Conservation (phyloP, 2,888 invertebrate species). For the Eupithecia subumbrata region DNA sequence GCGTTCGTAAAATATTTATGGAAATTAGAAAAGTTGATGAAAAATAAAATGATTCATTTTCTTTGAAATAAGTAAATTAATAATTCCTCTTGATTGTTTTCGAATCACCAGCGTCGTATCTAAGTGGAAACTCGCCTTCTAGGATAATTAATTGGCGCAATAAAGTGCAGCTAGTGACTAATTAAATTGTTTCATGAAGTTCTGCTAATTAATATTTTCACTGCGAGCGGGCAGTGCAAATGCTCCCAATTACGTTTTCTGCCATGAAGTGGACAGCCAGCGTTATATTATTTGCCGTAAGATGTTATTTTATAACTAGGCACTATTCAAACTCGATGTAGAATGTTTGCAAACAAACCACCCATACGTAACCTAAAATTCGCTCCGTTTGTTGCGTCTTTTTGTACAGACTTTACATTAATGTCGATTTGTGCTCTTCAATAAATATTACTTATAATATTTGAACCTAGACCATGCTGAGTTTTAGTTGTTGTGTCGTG, state of each 20-base stretch:
- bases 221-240: neutral
- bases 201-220: conserved; percentile 24
- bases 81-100: neutral
- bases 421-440: no score
- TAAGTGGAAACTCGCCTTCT: conserved; percentile 24
- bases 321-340: no score
- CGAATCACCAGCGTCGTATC: neutral
- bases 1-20: no score
- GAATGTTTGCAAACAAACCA: no score
- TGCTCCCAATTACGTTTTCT: neutral
- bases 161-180: conserved; percentile 28
- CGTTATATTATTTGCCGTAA: conserved; percentile 10
- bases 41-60: neutral
- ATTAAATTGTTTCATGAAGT: conserved; percentile 31
- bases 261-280: conserved; percentile 18
- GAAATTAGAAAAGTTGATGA: no score
- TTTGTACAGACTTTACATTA: no score
- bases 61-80: neutral
- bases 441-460: no score
- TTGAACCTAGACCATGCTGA: no score
- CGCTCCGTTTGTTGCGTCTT: neutral
- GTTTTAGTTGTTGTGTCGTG: no score
- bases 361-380: no score
- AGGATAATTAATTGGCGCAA: conserved; percentile 33
- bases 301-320: neutral